Conservation (phyloP, 2,888 invertebrate species). For the Cheilosia pagana region DNA sequence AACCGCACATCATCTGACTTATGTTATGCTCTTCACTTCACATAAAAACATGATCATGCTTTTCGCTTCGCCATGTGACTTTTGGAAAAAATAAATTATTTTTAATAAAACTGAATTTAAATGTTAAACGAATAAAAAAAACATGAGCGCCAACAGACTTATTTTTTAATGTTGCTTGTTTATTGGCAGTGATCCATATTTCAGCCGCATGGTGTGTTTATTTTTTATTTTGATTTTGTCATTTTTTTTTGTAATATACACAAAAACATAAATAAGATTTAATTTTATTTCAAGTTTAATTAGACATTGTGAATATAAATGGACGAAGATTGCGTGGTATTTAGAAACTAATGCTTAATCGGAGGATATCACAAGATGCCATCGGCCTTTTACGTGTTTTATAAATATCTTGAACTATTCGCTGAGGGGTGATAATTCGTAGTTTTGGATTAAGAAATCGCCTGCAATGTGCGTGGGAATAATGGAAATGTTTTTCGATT, state of each 20-base stretch:
- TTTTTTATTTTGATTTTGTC: neutral
- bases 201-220: neutral
- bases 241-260: neutral
- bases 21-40: neutral
- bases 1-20: slow-evolving; percentile 11
- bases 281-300: neutral
- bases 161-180: neutral
- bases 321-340: neutral
- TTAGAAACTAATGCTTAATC: neutral
- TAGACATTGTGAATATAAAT: neutral
- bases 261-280: slow-evolving; percentile 19
- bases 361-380: neutral
- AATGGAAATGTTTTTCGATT: neutral
- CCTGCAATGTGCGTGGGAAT: neutral
- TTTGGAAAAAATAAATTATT: neutral
- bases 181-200: slow-evolving; percentile 37
- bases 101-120: slow-evolving; percentile 2
- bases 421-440: neutral
- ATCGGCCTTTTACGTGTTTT: neutral
- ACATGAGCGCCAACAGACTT: neutral
- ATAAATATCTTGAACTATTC: slow-evolving; percentile 1
- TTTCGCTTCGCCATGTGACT: slow-evolving; percentile 17
- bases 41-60: slow-evolving; percentile 16
- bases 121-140: neutral
- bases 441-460: neutral